phyloP scores from a whole-genome alignment of 2,113 vertebrate species.

The Megatriorchis doriae region DNA sequence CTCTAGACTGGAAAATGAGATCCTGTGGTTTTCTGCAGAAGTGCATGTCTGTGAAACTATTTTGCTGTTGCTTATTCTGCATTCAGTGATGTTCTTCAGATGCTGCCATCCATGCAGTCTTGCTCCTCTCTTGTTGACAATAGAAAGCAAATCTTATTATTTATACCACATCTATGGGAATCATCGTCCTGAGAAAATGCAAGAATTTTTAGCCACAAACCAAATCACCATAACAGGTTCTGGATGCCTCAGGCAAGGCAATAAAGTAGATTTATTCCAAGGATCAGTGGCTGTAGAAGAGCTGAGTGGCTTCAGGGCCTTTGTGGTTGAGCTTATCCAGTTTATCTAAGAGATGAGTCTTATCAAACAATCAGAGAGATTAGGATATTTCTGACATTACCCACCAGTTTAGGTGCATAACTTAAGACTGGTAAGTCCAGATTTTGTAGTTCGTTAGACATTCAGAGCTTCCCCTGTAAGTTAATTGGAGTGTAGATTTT shows the following conservation, averaged over 20 bases:
- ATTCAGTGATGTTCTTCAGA: background rate
- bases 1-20: background rate
- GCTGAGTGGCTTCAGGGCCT: constrained; percentile 46
- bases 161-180: background rate
- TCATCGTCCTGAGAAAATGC: constrained; percentile 59
- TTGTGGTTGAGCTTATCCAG: constrained; percentile 53
- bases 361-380: constrained; percentile 40
- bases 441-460: constrained; percentile 11
- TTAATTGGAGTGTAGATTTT: constrained; percentile 11
- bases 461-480: constrained; percentile 24
- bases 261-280: constrained; percentile 21
- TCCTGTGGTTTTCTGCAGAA: background rate
- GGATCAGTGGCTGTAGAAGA: constrained; percentile 22
- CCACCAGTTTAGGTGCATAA: constrained; percentile 43
- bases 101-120: background rate
- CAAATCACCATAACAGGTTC: constrained; percentile 58
- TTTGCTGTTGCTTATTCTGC: background rate
- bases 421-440: constrained; percentile 40
- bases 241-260: constrained; percentile 27
- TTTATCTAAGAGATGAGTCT: constrained; percentile 47
- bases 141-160: background rate
- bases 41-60: background rate
- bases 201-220: constrained; percentile 46
- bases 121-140: background rate
- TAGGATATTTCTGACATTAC: constrained; percentile 54